A percentile compares a stretch with the other conserved stretches of the same genome.
Conservation (phyloP, 2,797 vertebrate species). For the Epinephelus malabaricus region DNA sequence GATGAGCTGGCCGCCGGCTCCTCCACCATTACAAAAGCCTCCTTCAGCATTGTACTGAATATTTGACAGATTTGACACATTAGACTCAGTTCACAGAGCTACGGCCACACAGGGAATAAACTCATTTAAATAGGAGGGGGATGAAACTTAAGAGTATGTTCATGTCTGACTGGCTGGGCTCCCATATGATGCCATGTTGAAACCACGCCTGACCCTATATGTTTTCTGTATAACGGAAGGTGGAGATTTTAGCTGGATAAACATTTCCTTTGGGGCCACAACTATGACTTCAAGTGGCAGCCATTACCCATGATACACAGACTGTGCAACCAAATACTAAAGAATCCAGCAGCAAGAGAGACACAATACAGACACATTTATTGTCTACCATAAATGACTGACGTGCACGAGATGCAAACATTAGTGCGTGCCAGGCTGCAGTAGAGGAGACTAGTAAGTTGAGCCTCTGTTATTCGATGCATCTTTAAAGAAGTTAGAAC, state of each 20-base stretch:
- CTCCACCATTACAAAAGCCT: slow-evolving; percentile 74
- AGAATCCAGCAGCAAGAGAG: background rate
- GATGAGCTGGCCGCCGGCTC: slow-evolving; percentile 55
- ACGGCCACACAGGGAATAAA: slow-evolving; percentile 41
- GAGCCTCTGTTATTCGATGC: too few species aligned
- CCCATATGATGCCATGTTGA: background rate
- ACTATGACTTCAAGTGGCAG: background rate
- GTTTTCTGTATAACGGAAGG: background rate
- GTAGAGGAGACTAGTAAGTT: too few species aligned
- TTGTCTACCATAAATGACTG: too few species aligned
- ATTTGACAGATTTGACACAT: slow-evolving; percentile 76
- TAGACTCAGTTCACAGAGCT: slow-evolving; percentile 58
- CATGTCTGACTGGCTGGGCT: background rate
- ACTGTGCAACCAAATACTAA: background rate
- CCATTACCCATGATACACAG: background rate
- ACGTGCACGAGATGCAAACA: too few species aligned
- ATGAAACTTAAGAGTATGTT: slow-evolving; percentile 11
- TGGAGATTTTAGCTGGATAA: background rate
- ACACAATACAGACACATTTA: too few species aligned
- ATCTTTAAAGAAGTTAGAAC: too few species aligned
- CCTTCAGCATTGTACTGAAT: slow-evolving; percentile 66
- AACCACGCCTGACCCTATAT: background rate
- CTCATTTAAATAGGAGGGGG: slow-evolving; percentile 50
- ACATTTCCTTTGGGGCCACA: background rate
- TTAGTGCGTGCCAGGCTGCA: too few species aligned